phyloP scores from a whole-genome alignment of 2,113 vertebrate species.

The Burhinus bistriatus region DNA sequence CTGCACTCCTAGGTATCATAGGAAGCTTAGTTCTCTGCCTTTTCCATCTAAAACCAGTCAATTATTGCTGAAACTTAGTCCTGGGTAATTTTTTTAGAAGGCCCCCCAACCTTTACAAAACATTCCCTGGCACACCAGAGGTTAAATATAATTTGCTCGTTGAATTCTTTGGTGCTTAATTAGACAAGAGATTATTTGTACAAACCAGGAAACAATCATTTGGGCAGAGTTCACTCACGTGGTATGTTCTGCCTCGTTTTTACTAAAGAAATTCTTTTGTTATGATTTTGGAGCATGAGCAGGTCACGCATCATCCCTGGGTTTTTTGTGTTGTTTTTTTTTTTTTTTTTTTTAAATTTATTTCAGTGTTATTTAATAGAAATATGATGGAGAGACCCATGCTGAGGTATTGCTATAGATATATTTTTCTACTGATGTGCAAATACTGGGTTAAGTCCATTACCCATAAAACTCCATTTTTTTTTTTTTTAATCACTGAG shows the following conservation, averaged over 20 bases:
- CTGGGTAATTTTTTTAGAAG: not conserved
- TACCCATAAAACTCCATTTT: not conserved
- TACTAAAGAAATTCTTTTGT: not conserved
- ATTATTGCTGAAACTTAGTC: not conserved
- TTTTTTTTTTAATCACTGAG: not conserved
- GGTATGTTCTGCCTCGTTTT: not conserved
- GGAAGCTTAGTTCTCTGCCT: not conserved
- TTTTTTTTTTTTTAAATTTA: not conserved
- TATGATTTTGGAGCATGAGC: not conserved
- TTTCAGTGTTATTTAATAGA: not conserved
- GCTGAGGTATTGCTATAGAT: not conserved
- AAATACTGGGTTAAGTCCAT: not conserved
- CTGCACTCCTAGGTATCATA: not conserved
- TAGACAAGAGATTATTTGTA: slow-evolving; percentile 3
- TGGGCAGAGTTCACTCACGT: not conserved
- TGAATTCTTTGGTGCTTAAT: not conserved
- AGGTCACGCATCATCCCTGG: not conserved
- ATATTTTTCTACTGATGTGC: not conserved
- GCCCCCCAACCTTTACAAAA: not conserved
- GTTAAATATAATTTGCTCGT: not conserved
- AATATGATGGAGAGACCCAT: not conserved
- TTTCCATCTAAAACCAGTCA: not conserved
- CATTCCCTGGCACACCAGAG: not conserved
- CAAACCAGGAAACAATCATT: not conserved
- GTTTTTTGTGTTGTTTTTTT: too few species aligned